Evolutionary conservation across 2,797 vertebrate species (phyloP).

Genomic region (Mionectes olivaceus): DNA sequence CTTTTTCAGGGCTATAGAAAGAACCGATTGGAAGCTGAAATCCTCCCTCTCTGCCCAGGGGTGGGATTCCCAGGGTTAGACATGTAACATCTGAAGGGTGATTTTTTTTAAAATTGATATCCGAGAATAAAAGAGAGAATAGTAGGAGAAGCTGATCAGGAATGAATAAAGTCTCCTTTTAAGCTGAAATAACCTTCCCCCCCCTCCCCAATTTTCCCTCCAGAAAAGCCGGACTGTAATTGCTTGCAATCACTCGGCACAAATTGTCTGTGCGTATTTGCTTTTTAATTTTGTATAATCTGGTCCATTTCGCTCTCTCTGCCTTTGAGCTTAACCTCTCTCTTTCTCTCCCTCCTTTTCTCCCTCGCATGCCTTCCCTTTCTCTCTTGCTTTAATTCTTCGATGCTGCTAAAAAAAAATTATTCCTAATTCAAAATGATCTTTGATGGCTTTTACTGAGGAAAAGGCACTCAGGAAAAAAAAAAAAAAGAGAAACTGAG

Average conservation of each 20-base stretch:
- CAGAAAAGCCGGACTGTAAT: conserved; percentile 86
- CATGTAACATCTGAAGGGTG: conserved; percentile 81
- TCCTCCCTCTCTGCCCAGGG: conserved; percentile 80
- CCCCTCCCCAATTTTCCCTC: conserved; percentile 78
- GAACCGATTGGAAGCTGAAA: conserved; percentile 80
- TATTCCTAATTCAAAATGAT: conserved; percentile 74
- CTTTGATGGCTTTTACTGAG: conserved; percentile 75
- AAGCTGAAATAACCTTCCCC: conserved; percentile 80
- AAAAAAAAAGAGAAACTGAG: conserved; percentile 44
- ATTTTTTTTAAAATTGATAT: conserved; percentile 82
- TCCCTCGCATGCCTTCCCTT: conserved; percentile 63
- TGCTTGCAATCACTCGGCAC: conserved; percentile 86
- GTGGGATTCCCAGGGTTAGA: conserved; percentile 80
- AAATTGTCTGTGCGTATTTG: conserved; percentile 87
- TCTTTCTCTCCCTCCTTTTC: conserved; percentile 74
- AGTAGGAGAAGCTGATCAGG: conserved; percentile 84
- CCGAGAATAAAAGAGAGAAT: conserved; percentile 84
- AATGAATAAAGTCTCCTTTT: conserved; percentile 87
- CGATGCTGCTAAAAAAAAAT: conserved; percentile 64
- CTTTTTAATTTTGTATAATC: conserved; percentile 91
- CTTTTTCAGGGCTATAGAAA: conserved; percentile 82
- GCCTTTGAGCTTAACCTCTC: conserved; percentile 87
- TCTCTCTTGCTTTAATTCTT: conserved; percentile 76
- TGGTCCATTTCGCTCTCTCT: conserved; percentile 85
- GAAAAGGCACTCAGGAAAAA: conserved; percentile 68